Evolutionary conservation across 2,113 vertebrate species (phyloP), one percentile per base, ranked within the genome.

Genomic region (Channa argus): DNA sequence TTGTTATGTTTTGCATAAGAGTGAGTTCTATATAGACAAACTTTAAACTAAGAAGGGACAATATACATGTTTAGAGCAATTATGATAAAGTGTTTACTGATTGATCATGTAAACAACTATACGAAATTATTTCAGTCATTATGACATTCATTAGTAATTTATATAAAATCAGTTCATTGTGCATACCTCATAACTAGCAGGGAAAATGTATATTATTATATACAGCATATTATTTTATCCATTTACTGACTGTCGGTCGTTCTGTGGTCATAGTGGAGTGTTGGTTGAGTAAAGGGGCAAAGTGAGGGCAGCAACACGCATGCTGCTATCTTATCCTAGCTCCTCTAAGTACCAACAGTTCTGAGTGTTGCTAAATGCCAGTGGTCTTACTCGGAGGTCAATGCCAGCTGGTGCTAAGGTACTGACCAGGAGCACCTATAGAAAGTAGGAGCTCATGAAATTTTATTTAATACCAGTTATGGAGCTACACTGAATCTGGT

Each of bases 321-420:
- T 2, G 34, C 50, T 46, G 47, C 60, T 80, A 74, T 84, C 84
- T 86, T 86, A 88, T 88, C 85, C 47, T 50, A 12, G 51, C 51
- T 65, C 39, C 34, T 53, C 56, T 45, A 33, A 72, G 55, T 68
- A 70, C 71, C 74, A 62, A 37, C 71, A 24, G 13, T 9, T 41
- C 36, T 53, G 49, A 50, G 63, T 72, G 54, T 9, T 77, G 70
- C 54, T 71, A 62, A 77, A 86, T 77, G 67, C 59, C 84, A 66
- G 61, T 36, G 61, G 50, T 73, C 55, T 70, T 2, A 64, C 34
- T 50, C 39, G 56, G 76, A 56, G 78, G 70, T 73, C 67, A 74
- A 14, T 46, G 37, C 59, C 55, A 66, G 69, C 62, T 45, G 54
- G 77, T 73, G 82, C 58, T 64, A 63, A 47, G 61, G 2, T 44